These are phyloP conservation scores for Tursiops truncatus DNA, from an alignment of 2,113 vertebrate genomes.

Conservation along the genomic window DNA sequence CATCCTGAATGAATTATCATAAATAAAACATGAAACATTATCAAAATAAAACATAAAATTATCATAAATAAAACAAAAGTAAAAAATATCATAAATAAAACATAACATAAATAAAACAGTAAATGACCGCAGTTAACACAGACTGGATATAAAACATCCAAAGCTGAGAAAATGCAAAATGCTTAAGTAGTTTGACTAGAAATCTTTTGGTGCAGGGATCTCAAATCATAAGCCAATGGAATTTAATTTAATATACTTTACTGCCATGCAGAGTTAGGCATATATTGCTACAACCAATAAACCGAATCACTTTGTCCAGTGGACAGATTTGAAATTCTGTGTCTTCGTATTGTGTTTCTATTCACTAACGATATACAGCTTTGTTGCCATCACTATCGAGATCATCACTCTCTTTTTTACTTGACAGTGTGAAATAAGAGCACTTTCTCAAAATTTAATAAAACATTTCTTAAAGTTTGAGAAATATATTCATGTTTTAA, in stretches of 20 bases:
- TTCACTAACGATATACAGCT: background rate
- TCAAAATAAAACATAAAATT: conserved; percentile 26
- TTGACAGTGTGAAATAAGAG: background rate
- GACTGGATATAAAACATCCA: background rate
- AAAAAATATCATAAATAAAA: background rate
- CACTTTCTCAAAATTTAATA: background rate
- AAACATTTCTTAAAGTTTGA: background rate
- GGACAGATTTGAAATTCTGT: background rate
- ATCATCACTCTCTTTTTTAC: background rate
- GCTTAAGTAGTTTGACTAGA: background rate
- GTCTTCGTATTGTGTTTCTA: background rate
- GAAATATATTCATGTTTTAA: background rate
- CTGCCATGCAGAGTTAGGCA: background rate
- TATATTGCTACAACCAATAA: conserved; percentile 45
- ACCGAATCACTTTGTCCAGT: background rate
- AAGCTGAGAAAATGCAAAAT: background rate
- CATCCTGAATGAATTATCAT: conserved; percentile 6
- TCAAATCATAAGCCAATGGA: background rate
- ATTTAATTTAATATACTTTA: background rate
- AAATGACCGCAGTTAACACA: background rate
- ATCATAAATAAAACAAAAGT: background rate
- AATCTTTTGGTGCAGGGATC: background rate
- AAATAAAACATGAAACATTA: conserved; percentile 13
- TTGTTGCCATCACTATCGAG: background rate
- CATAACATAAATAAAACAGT: background rate